Base-by-base conservation (phyloP, 1,140 invertebrate genomes). In the Phortica variegata region DNA sequence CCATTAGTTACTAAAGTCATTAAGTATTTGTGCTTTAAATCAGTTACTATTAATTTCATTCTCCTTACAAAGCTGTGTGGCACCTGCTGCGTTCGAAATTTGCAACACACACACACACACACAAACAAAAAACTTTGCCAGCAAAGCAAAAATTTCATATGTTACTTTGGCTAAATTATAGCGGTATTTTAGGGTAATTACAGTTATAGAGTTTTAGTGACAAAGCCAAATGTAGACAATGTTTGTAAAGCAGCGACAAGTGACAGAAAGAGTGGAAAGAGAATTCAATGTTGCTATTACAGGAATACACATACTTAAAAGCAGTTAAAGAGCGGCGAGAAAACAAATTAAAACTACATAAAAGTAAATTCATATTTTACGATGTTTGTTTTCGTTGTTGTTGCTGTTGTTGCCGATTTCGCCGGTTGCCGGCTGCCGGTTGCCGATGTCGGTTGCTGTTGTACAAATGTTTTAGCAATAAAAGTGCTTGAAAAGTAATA, bases 341-440 rank as follows among this genome's bases (percentile, higher is more conserved):
- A 68, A 68, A 68, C 63, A 68, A 68, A 68, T 68, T 68, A 68
- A 68, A 68, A 68, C 60, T 68, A 65, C 63, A 68, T 68, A 60
- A 68, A 68, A 60, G 56, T 58, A 60, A 40, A 68, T 68, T 58
- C 51, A 66, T 66, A 66, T 66, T 68, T 63, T 55, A 63, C 52
- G 54, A 46, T 54, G 56, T 54, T n/a, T 60, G 56, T 38, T 59
- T 26, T 29, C 46, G 47, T 33, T 20, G 26, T 42, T 60, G 46
- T 38, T 56, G 45, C 13, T 38, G 17, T 15, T 43, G 16, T 44
- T 39, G 46, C 46, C 49, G 52, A 43, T 52, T 26, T 40, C 15
- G 51, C 58, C 38, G 49, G 62, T 66, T 66, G n/a, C n/a, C n/a
- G n/a, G n/a, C n/a, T n/a, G n/a, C n/a, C n/a, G n/a, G n/a, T n/a